Percentiles rank a stretch among this genome's conserved stretches.
Evolutionary conservation across 2,888 invertebrate genomes (phyloP).

Genomic region (Eledona agricola): DNA sequence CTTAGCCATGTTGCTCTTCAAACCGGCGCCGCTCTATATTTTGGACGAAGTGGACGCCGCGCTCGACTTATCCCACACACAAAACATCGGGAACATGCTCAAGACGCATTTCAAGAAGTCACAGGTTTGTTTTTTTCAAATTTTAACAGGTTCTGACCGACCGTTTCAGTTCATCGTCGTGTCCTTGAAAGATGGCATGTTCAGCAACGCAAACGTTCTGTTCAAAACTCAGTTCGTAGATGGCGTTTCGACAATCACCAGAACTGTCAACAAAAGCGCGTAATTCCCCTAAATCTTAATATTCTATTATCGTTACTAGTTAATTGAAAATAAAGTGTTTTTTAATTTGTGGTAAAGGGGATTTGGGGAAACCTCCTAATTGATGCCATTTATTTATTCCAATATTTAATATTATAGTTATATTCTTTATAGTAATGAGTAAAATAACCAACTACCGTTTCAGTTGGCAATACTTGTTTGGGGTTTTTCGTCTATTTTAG

Average conservation of each 20-base stretch:
- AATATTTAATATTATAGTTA: too few relatives aligned
- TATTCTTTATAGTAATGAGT: too few relatives aligned
- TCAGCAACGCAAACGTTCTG: slow-evolving; percentile 97
- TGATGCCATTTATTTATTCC: too few relatives aligned
- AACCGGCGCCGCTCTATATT: slow-evolving; percentile 98
- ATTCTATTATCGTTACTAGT: too few relatives aligned
- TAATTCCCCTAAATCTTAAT: too few relatives aligned
- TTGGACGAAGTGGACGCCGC: slow-evolving; percentile 99
- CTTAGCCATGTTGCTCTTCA: slow-evolving; percentile 94
- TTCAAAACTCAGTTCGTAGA: slow-evolving; percentile 95
- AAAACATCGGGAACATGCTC: slow-evolving; percentile 97
- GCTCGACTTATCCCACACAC: slow-evolving; percentile 96
- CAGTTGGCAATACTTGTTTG: too few relatives aligned
- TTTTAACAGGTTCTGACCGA: slow-evolving; percentile 5
- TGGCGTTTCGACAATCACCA: slow-evolving; percentile 89
- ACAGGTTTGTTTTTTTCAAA: slow-evolving; percentile 66
- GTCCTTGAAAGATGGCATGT: slow-evolving; percentile 99
- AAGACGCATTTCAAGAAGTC: slow-evolving; percentile 89
- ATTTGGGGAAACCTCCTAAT: too few relatives aligned
- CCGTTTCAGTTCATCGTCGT: slow-evolving; percentile 92
- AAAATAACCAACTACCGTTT: too few relatives aligned
- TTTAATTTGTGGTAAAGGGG: too few relatives aligned
- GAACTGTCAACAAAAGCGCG: slow-evolving; percentile 63
- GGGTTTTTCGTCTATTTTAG: too few relatives aligned
- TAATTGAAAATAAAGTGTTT: too few relatives aligned